Evolutionary conservation across 2,888 invertebrate genomes (phyloP).

Genomic region (Clepsis dumicolana): DNA sequence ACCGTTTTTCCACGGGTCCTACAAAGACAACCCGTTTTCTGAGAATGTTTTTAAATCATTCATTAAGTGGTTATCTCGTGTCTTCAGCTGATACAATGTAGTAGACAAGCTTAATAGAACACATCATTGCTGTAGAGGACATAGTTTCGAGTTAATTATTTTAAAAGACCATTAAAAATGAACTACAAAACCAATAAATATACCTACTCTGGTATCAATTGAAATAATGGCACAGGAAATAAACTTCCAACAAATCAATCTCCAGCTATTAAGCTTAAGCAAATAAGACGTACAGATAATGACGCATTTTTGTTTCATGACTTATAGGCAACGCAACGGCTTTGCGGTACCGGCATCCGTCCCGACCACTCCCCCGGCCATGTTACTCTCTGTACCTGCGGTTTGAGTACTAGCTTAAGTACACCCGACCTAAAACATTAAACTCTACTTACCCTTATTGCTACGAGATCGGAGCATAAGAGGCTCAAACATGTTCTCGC

Average conservation of each 20-base stretch:
- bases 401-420: constrained; percentile 39
- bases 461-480: constrained; percentile 1
- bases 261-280: not conserved
- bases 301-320: constrained; percentile 20
- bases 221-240: not conserved
- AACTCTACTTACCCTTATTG: constrained; percentile 26
- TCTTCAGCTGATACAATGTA: not conserved
- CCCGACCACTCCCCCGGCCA: constrained; percentile 16
- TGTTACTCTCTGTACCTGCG: constrained; percentile 35
- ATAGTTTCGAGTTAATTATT: not conserved
- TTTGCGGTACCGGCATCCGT: constrained; percentile 22
- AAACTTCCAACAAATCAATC: not conserved
- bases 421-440: constrained; percentile 1
- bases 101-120: not conserved
- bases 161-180: constrained; percentile 1
- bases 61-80: not conserved
- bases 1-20: not conserved
- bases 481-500: constrained; percentile 43
- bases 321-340: constrained; percentile 14
- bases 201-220: not conserved
- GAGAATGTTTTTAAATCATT: not conserved
- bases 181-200: not conserved
- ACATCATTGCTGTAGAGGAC: not conserved
- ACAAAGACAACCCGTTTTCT: not conserved
- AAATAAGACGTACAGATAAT: constrained; percentile 10